Base-by-base conservation (phyloP, 2,113 vertebrate species). In the Campylorhamphus procurvoides region DNA sequence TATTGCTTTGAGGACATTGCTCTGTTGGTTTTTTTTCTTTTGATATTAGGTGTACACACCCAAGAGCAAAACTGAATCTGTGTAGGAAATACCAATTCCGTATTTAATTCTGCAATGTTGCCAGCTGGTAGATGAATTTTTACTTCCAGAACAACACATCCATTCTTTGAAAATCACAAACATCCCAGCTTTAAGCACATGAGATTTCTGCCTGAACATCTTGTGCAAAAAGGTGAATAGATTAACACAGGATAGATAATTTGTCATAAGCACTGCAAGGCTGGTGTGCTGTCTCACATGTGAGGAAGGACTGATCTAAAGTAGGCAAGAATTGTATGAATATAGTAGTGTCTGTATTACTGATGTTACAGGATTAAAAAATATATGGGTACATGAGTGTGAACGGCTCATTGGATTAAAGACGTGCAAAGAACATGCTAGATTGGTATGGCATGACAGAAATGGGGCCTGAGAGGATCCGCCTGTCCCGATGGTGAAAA, bases 331-430 rank as follows among this genome's bases (percentile, higher is more conserved):
- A 46, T 90, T 40, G 64, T 75, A 69, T 73, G 67, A 94, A 92
- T 82, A 91, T 39, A 52, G 2, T 39, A 52, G 2, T 58, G 49
- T 69, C 72, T 76, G 52, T 71, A 91, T 95, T 96, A 87, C 90
- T 72, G 50, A 80, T 62, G 66, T 82, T 50, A 62, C 52, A 97
- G 59, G 74, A 91, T 75, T 49, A 62, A 96, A 93, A 95, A 86
- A 77, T 7, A 5, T 35, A 28, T 39, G 10, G 9, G 8, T 71
- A 91, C 58, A 71, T 66, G 52, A 89, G 42, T 86, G 50, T 87
- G 46, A 96, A 82, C 1, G 5, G 63, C 39, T 94, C 52, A 81
- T 53, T 95, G 90, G 74, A 96, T 84, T 91, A 90, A 78, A 97
- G 68, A 88, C 75, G 64, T 89, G 66, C 9, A 50, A 93, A 94